Conservation (phyloP, 2,113 vertebrate genomes). For the Prunella fulvescens region DNA sequence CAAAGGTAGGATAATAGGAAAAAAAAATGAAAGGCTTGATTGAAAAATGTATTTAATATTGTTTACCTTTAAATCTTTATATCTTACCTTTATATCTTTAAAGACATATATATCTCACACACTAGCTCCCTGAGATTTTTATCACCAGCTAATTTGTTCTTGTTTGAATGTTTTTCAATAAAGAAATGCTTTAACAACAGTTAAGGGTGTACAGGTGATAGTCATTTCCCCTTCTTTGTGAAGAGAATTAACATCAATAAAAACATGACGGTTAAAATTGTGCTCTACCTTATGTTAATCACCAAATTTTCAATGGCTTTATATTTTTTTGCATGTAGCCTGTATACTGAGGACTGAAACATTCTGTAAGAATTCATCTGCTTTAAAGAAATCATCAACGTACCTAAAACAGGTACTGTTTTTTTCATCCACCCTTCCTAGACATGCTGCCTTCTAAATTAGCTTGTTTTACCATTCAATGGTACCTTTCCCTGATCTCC, state of each 20-base stretch:
- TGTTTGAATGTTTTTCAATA: background rate
- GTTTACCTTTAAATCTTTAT: background rate
- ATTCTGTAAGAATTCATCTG: background rate
- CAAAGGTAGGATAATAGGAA: background rate
- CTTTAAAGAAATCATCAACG: background rate
- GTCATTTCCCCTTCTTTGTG: background rate
- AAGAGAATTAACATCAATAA: background rate
- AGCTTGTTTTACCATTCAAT: background rate
- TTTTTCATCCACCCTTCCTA: background rate
- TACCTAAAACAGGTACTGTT: background rate
- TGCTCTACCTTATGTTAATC: background rate
- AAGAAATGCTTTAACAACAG: background rate
- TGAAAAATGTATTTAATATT: background rate
- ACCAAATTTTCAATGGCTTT: background rate
- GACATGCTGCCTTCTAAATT: background rate
- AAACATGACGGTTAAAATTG: background rate
- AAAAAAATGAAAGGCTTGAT: background rate
- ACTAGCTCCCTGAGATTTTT: background rate
- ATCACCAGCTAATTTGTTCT: background rate
- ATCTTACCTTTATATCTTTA: too few relatives aligned
- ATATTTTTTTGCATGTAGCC: background rate
- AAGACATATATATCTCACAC: background rate
- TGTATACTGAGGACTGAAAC: background rate
- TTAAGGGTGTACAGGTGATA: background rate
- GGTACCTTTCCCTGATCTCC: background rate